Percentiles rank a stretch among this genome's conserved stretches.
Evolutionary conservation across 1,140 invertebrate species (phyloP).

Genomic region (Micrasema minimum): DNA sequence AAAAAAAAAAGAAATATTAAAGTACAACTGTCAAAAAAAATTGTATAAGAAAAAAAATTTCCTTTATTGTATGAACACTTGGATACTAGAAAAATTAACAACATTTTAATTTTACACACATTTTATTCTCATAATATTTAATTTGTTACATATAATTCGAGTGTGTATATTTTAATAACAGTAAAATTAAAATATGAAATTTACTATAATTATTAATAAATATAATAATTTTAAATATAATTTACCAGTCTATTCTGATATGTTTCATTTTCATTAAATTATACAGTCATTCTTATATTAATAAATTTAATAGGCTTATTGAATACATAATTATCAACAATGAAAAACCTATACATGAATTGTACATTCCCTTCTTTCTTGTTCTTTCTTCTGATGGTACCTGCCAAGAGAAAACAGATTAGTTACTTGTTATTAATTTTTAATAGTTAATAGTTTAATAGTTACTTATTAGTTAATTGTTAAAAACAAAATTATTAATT

Average conservation of each 20-base stretch:
- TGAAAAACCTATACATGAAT: constrained; percentile 62
- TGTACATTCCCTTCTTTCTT: constrained; percentile 66
- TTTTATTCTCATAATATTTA: constrained; percentile 26
- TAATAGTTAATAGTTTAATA: no score
- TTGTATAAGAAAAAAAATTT: no score
- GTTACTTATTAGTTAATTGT: no score
- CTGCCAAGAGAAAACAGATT: no score
- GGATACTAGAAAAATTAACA: neutral
- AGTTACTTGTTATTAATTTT: no score
- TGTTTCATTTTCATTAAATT: constrained; percentile 54
- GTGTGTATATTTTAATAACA: constrained; percentile 52
- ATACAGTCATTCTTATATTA: constrained; percentile 51
- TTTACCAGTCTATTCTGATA: constrained; percentile 54
- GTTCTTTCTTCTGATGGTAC: constrained; percentile 66
- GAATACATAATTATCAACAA: constrained; percentile 38
- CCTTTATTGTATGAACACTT: no score
- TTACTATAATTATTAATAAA: constrained; percentile 41
- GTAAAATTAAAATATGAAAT: constrained; percentile 49
- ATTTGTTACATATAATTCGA: constrained; percentile 40
- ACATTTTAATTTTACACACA: constrained; percentile 24
- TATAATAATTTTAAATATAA: constrained; percentile 50
- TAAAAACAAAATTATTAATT: no score
- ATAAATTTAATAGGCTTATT: constrained; percentile 42
- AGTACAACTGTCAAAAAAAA: no score
- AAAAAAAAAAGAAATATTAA: no score